A percentile compares a stretch with the other conserved stretches of the same genome.
Evolutionary conservation across 2,888 invertebrate genomes (phyloP).

Genomic region (Gortyna flavago): DNA sequence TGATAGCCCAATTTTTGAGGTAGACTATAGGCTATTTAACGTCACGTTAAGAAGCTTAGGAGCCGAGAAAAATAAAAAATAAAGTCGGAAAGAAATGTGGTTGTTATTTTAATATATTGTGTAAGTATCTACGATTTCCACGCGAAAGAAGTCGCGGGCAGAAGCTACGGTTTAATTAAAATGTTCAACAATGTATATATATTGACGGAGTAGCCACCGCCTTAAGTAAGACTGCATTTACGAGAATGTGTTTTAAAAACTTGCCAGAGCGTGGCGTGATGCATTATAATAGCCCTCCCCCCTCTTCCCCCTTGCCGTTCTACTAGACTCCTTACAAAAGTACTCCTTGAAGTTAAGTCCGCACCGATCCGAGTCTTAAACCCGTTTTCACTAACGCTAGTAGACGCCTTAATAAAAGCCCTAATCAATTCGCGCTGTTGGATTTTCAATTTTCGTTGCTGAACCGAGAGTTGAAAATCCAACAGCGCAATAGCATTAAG

Average conservation of each 20-base stretch:
- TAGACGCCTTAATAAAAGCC: not conserved
- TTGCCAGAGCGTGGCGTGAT: constrained; percentile 26
- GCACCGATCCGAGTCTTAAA: constrained; percentile 16
- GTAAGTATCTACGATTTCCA: too few species aligned
- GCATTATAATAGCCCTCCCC: constrained; percentile 26
- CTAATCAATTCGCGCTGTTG: not conserved
- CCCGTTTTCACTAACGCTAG: not conserved
- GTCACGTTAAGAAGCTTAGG: too few species aligned
- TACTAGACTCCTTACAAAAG: constrained; percentile 21
- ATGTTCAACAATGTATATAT: not conserved
- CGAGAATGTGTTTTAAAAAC: constrained; percentile 34
- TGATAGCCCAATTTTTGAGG: too few species aligned
- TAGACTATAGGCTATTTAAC: too few species aligned
- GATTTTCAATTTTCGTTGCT: not conserved
- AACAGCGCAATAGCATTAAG: not conserved
- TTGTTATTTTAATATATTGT: too few species aligned
- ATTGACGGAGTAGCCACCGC: not conserved
- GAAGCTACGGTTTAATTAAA: not conserved
- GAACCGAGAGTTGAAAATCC: not conserved
- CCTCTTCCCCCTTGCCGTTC: not conserved
- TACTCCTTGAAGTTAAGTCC: constrained; percentile 26
- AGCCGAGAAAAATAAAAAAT: too few species aligned
- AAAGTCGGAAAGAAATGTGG: too few species aligned
- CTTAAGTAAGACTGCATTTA: constrained; percentile 25
- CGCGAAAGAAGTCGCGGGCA: too few species aligned